Conservation (phyloP, 30 jellyfish, hydroid and myxozoan genomes). For the Cassiopea andromeda region DNA sequence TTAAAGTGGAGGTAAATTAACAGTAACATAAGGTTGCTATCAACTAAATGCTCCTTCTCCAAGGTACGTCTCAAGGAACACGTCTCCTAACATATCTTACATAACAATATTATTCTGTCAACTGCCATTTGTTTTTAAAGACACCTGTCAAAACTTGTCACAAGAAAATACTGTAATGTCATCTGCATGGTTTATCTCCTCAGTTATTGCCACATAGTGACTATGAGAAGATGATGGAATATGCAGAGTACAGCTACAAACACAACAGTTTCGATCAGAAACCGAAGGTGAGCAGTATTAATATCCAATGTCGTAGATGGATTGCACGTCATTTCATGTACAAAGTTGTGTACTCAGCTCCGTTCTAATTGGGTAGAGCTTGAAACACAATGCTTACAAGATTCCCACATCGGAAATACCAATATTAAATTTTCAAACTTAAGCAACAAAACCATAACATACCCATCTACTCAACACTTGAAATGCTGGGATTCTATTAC, state of each 20-base stretch:
- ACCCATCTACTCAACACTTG: constrained; percentile 86
- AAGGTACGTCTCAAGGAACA: too few species aligned
- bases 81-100: too few species aligned
- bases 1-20: too few species aligned
- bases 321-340: constrained; percentile 69
- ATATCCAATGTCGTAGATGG: constrained; percentile 77
- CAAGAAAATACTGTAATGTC: constrained; percentile 9
- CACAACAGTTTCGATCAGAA: constrained; percentile 20
- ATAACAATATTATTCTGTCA: too few species aligned
- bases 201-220: constrained; percentile 81
- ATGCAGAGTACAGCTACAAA: constrained; percentile 84
- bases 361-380: constrained; percentile 71
- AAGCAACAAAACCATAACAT: background rate
- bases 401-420: constrained; percentile 54
- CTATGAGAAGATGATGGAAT: constrained; percentile 94
- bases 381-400: constrained; percentile 39
- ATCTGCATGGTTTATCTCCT: constrained; percentile 96
- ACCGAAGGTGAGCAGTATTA: constrained; percentile 54
- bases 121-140: too few species aligned
- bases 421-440: background rate
- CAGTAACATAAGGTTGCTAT: too few species aligned
- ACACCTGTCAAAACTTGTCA: background rate
- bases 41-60: too few species aligned
- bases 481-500: constrained; percentile 90
- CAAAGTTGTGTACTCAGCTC: constrained; percentile 70